These are phyloP conservation scores for Eremophila alpestris DNA, from an alignment of 2,797 vertebrate genomes.

Conservation along the genomic window DNA sequence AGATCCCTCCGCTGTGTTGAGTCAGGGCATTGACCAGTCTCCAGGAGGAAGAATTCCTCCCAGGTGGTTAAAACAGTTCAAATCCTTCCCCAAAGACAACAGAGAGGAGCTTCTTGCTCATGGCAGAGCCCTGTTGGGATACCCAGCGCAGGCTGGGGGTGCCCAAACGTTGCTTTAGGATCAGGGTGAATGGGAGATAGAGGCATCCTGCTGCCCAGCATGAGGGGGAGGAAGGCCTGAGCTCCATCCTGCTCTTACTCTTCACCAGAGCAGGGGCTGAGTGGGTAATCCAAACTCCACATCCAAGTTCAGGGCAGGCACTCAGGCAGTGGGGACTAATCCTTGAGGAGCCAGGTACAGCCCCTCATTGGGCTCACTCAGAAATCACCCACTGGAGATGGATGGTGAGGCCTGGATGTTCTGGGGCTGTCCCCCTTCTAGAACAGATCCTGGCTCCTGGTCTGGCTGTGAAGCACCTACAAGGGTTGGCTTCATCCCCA, in stretches of 20 bases:
- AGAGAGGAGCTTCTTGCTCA: background rate
- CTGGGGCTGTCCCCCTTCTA: background rate
- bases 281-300: background rate
- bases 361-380: rapidly evolving
- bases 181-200: background rate
- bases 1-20: background rate
- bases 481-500: background rate
- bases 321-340: background rate
- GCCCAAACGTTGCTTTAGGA: rapidly evolving
- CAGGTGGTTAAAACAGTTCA: background rate
- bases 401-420: background rate
- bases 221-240: background rate
- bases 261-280: background rate
- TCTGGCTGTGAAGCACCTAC: background rate
- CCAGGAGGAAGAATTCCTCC: background rate
- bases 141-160: background rate
- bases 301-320: background rate
- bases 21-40: background rate
- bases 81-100: background rate
- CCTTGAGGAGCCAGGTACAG: background rate
- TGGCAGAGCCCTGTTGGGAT: rapidly evolving
- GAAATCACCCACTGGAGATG: background rate
- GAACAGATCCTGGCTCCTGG: background rate
- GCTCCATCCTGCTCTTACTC: background rate
- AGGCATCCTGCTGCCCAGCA: background rate